These are phyloP conservation scores for Alosa sapidissima DNA, from an alignment of 2,797 vertebrate genomes.

Conservation along the genomic window DNA sequence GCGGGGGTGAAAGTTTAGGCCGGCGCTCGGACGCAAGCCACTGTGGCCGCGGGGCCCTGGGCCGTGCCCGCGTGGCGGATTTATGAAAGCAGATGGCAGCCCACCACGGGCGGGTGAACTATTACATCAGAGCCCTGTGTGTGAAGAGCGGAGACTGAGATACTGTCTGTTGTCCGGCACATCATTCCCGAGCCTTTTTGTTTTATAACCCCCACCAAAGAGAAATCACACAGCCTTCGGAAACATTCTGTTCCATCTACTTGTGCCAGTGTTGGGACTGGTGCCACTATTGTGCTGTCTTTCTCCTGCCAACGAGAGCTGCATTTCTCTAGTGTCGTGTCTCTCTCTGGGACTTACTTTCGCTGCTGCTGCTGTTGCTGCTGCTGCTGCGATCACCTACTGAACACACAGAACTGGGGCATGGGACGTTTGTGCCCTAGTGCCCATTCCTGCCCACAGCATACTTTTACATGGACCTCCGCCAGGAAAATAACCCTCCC, in stretches of 20 bases:
- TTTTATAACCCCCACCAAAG: background rate
- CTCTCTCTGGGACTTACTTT: background rate
- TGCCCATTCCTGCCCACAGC: background rate
- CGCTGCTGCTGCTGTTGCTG: background rate
- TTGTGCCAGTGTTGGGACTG: background rate
- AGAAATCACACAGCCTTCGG: background rate
- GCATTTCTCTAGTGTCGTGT: background rate
- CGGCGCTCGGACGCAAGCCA: background rate
- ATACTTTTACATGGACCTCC: background rate
- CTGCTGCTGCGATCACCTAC: background rate
- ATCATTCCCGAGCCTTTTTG: background rate
- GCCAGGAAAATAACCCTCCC: background rate
- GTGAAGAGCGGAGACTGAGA: background rate
- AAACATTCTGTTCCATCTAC: background rate
- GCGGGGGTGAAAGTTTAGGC: background rate
- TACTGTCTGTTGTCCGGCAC: background rate
- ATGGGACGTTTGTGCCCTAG: background rate
- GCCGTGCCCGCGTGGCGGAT: constrained; percentile 19
- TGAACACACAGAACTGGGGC: background rate
- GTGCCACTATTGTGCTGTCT: background rate
- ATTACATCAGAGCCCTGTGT: constrained; percentile 33
- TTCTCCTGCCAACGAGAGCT: background rate
- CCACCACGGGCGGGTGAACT: constrained; percentile 42
- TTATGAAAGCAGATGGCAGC: constrained; percentile 48
- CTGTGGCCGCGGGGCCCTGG: background rate